Base-by-base conservation (phyloP, 2,888 invertebrate genomes). In the Hipparchia sbordonii region DNA sequence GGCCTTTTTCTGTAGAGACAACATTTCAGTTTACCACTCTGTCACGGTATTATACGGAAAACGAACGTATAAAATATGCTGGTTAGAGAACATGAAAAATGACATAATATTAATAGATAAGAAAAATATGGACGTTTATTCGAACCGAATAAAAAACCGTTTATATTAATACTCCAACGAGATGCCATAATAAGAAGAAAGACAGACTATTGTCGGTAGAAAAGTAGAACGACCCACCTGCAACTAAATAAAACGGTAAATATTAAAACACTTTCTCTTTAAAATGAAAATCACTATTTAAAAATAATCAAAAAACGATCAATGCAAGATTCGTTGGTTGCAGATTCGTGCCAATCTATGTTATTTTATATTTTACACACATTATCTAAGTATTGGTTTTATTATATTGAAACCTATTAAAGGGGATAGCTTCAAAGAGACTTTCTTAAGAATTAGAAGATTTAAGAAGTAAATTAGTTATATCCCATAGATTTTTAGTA, bases 401-500 rank as follows among this genome's bases (percentile, higher is more conserved):
- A 3, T 52, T 3, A 63, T 46, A 51, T 2, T 7, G 51, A 51
- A 12, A 48, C 33, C 8, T 39, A 52, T 2, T 65, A 52, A 12
- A 61, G 51, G 10, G 9, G 33, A 51, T 6, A 23, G 23, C 51
- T 33, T 52, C 12, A 60, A 39, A 65, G 4, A 62, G n/a, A n/a
- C 7, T 6, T 45, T 13, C 7, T 6, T n/a, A 23, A 10, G 13
- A 2, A 12, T 52, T 65, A 65, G 12, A 52, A 67, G 52, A 7
- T 13, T 23, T 71, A 65, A 10, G 13, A n/a, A 23, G 48, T 59
- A 48, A 67, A 71, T 51, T 73, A 75, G 73, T 67, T 75, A 71
- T 69, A 62, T n/a, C 66, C 68, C 60, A 39, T 69, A 69, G 69
- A 61, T 60, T 23, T 60, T 63, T 70, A 56, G 70, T 39, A 51